A percentile compares a stretch with the other conserved stretches of the same genome.
Evolutionary conservation across 2,113 vertebrate species (phyloP).

Genomic region (Oenanthe oenanthe): DNA sequence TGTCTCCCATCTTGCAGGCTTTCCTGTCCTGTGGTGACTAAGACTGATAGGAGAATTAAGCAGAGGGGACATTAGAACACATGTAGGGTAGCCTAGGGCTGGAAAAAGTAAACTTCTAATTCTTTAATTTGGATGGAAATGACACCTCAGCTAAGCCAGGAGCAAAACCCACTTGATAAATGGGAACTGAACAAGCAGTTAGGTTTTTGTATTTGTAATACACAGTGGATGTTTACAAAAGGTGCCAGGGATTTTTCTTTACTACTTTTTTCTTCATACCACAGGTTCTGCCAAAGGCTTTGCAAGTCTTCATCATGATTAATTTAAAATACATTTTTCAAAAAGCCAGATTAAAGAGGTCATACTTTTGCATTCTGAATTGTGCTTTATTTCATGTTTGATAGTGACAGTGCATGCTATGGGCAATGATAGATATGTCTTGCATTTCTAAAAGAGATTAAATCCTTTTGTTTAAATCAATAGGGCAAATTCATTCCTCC

Average conservation of each 20-base stretch:
- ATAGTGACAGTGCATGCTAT: background rate
- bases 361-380: background rate
- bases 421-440: background rate
- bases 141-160: slow-evolving; percentile 57
- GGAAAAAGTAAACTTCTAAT: slow-evolving; percentile 64
- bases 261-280: background rate
- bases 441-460: background rate
- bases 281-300: background rate
- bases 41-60: slow-evolving; percentile 67
- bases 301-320: background rate
- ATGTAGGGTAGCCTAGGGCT: slow-evolving; percentile 26
- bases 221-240: background rate
- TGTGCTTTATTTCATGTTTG: background rate
- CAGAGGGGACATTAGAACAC: slow-evolving; percentile 39
- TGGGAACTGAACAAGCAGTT: slow-evolving; percentile 36
- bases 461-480: slow-evolving; percentile 7
- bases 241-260: background rate
- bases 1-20: background rate
- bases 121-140: slow-evolving; percentile 70
- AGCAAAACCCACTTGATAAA: slow-evolving; percentile 61
- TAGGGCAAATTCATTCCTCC: background rate
- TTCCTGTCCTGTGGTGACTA: slow-evolving; percentile 52
- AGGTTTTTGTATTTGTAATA: slow-evolving; percentile 25
- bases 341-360: background rate
- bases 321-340: background rate